Evolutionary conservation across 2,888 invertebrate genomes (phyloP), one percentile per base, ranked within the genome.

Genomic region (Ecliptopera silaceata): DNA sequence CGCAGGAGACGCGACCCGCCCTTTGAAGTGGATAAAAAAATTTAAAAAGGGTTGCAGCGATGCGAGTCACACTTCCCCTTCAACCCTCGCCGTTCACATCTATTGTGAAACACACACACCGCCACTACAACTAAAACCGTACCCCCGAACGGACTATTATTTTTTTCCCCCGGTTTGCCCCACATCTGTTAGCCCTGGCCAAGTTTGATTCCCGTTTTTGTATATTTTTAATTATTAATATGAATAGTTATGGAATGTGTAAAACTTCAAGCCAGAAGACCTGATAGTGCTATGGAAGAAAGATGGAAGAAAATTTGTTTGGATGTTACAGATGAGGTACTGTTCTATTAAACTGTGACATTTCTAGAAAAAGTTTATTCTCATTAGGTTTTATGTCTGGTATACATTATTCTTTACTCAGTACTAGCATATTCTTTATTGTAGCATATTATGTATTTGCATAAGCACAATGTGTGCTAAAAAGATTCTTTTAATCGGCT

Each of bases 61-160:
- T 52, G 55, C 47, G 13, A 45, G 47, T 53, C 64, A 44, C 54
- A 63, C 65, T 61, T 56, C 54, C 65, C 68, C 55, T 54, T 34
- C 36, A 38, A 42, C 44, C 54, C 53, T 47, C 55, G 55, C 42
- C 54, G 17, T 51, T 49, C 34, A 22, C 18, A 41, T 46, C 52
- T 51, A 51, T 59, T 62, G 51, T 59, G 8, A 32, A 50, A 22
- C 22, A 22, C 41, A 41, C 54, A 45, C 55, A 15, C 15, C 2
- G 5, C 4, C 34, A 56, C 47, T 43, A 32, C 43, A 31, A 26
- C 38, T 22, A 15, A 20, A 42, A 13, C 41, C 46, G 20, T 45
- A 29, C 39, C 31, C 45, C 39, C 41, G 20, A 49, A 45, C 44
- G 43, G 57, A 38, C 52, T 29, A 45, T 52, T 57, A 41, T 45